Evolutionary conservation across 2,797 vertebrate species (phyloP).

Genomic region (Astyanax mexicanus): DNA sequence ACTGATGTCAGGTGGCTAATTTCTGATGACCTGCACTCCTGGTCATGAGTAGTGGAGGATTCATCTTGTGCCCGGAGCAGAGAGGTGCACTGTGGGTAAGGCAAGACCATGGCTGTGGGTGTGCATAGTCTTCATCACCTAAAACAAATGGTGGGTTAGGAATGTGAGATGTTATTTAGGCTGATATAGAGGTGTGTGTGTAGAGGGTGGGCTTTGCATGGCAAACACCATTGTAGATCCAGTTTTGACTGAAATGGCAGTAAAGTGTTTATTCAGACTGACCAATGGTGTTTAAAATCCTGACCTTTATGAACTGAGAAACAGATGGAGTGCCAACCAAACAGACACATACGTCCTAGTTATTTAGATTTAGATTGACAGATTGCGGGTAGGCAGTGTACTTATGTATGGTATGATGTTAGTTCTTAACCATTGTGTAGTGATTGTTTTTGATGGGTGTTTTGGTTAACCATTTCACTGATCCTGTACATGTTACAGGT

Average conservation of each 20-base stretch:
- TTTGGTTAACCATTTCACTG: too few species aligned
- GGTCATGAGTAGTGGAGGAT: neutral
- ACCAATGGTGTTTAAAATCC: too few species aligned
- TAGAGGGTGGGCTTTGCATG: slow-evolving; percentile 48
- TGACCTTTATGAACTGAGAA: too few species aligned
- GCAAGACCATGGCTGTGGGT: neutral
- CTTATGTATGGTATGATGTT: too few species aligned
- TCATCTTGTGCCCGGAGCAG: neutral
- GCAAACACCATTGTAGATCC: slow-evolving; percentile 48
- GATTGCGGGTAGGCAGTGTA: too few species aligned
- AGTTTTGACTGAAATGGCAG: slow-evolving; percentile 39
- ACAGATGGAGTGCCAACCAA: neutral
- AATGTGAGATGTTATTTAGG: slow-evolving; percentile 48
- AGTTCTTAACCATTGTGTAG: too few species aligned
- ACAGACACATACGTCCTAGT: too few species aligned
- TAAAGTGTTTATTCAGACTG: slow-evolving; percentile 43
- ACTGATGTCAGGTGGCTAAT: too few species aligned
- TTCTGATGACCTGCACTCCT: too few species aligned
- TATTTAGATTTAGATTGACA: too few species aligned
- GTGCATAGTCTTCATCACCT: slow-evolving; percentile 45
- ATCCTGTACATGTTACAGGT: too few species aligned
- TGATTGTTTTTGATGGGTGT: too few species aligned
- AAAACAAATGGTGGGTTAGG: slow-evolving; percentile 58
- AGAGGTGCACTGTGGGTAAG: neutral
- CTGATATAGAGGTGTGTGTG: slow-evolving; percentile 52